A percentile compares a stretch with the other conserved stretches of the same genome.
phyloP scores from a whole-genome alignment of 35 echinoderm and acorn worm species.

The Chiridota heheva region DNA sequence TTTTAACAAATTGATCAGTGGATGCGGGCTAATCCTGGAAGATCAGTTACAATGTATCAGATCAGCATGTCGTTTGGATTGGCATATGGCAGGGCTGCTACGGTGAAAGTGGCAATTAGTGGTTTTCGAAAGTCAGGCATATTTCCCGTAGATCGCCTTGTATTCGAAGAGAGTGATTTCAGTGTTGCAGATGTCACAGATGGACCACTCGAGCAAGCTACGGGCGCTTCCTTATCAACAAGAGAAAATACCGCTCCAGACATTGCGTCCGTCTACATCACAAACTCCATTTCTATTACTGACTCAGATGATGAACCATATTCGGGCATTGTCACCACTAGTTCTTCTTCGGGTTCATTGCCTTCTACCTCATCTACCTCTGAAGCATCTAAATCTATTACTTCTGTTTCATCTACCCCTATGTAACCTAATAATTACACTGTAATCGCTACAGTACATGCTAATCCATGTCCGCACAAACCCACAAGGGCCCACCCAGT shows the following conservation, averaged over 20 bases:
- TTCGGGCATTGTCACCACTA: too few species aligned
- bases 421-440: too few species aligned
- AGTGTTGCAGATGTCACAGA: conserved; percentile 26
- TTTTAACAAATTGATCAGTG: conserved; percentile 1
- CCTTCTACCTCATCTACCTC: too few species aligned
- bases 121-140: conserved; percentile 21
- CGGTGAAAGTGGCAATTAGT: background rate
- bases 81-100: background rate
- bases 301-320: too few species aligned
- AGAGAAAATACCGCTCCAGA: background rate
- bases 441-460: too few species aligned
- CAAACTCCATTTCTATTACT: too few species aligned
- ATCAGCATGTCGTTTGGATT: background rate
- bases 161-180: conserved; percentile 33
- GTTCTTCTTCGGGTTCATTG: too few species aligned
- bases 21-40: background rate
- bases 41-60: conserved; percentile 1
- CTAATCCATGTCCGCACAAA: too few species aligned
- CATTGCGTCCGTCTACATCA: too few species aligned
- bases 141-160: conserved; percentile 3
- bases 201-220: background rate
- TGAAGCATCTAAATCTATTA: too few species aligned
- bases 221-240: background rate
- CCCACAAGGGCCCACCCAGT: background rate
- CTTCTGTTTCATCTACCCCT: too few species aligned